Evolutionary conservation across 2,888 invertebrate genomes (phyloP).

Genomic region (Rhodophaea formosa): DNA sequence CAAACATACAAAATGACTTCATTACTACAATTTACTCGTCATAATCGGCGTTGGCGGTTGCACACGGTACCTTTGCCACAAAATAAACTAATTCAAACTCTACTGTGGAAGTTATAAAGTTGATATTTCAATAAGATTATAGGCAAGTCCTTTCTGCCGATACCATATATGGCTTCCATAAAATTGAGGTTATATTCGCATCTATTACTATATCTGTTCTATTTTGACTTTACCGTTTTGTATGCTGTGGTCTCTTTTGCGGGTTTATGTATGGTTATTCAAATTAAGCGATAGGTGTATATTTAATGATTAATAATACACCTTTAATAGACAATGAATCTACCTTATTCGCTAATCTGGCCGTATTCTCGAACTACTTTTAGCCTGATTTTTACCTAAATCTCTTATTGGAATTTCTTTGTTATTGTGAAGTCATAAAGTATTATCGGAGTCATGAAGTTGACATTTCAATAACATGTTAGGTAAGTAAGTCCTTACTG

Average conservation of each 20-base stretch:
- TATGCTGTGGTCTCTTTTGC: constrained; percentile 29
- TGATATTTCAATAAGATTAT: constrained; percentile 27
- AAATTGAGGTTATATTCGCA: constrained; percentile 62
- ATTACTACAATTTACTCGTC: constrained; percentile 58
- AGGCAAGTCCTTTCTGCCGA: constrained; percentile 49
- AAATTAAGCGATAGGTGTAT: constrained; percentile 28
- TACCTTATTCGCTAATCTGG: too few species aligned
- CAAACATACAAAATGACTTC: constrained; percentile 49
- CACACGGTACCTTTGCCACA: constrained; percentile 55
- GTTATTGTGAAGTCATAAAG: too few species aligned
- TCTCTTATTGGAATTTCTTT: too few species aligned
- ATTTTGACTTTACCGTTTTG: constrained; percentile 29
- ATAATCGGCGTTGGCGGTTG: constrained; percentile 56
- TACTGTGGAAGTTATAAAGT: constrained; percentile 19
- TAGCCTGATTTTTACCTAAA: too few species aligned
- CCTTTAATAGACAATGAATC: too few species aligned
- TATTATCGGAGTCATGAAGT: too few species aligned
- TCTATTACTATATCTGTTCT: constrained; percentile 40
- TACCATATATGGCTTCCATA: constrained; percentile 59
- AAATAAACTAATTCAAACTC: constrained; percentile 15
- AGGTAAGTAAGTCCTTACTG: too few species aligned
- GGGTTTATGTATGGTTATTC: constrained; percentile 34
- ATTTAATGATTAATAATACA: too few species aligned
- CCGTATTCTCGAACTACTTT: too few species aligned
- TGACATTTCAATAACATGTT: too few species aligned